Conservation (phyloP, 2,113 vertebrate species). For the Apteryx owenii region DNA sequence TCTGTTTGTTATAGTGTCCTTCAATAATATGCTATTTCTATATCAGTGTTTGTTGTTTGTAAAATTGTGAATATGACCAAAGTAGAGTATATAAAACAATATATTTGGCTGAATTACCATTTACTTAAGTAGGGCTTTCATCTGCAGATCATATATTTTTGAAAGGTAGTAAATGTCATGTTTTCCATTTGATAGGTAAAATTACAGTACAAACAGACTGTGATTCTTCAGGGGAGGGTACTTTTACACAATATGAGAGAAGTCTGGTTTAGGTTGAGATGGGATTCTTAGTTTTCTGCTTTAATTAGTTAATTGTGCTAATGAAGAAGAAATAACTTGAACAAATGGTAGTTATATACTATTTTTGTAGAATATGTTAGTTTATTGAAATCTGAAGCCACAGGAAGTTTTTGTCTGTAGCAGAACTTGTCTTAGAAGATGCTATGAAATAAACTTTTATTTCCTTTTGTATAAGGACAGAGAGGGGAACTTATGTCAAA, state of each 20-base stretch:
- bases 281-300: background rate
- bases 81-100: background rate
- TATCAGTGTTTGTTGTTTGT: background rate
- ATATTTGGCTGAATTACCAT: background rate
- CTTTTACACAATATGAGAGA: background rate
- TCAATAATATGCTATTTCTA: background rate
- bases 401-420: background rate
- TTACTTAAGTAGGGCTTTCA: background rate
- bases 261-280: background rate
- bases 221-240: background rate
- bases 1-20: background rate
- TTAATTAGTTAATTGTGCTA: background rate
- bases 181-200: background rate
- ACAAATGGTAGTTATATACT: background rate
- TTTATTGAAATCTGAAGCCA: background rate
- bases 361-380: background rate
- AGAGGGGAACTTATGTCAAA: background rate
- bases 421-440: background rate
- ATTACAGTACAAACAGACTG: background rate
- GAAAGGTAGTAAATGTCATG: background rate
- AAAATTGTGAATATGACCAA: background rate
- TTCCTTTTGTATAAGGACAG: background rate
- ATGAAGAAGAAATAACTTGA: background rate
- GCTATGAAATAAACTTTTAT: background rate
- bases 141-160: background rate